Evolutionary conservation across 2,113 vertebrate genomes (phyloP), one percentile per base, ranked within the genome.

Genomic region (Oophaga pumilio): DNA sequence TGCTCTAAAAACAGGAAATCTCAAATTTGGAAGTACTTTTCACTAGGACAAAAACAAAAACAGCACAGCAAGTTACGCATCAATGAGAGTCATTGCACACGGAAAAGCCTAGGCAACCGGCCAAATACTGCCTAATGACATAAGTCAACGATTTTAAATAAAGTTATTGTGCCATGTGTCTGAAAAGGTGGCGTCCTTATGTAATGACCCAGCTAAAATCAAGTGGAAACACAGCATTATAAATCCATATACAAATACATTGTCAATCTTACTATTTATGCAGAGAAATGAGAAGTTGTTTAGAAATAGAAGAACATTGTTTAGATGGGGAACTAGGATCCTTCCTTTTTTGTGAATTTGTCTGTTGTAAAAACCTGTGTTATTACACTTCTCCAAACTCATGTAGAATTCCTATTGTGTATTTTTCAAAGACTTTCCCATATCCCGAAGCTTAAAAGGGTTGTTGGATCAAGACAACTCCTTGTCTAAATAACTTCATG

Each of bases 111-210:
- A 52, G 86, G 79, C 77, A 73, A 13, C 20, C n/a, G n/a, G 86
- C 79, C 86, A 88, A 88, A 88, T 88, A 69, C 80, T 50, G 59
- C n/a, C n/a, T 66, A 83, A 76, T 76, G 78, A 83, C 86, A 66
- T 76, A 74, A 76, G 59, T 28, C 18, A 60, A 71, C 73, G 56
- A 64, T 60, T 87, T 82, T 62, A 87, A 50, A 64, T 83, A 66
- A 83, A 83, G 24, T 62, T 20, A 64, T 53, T 88, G 64, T 81
- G 62, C 66, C 73, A 49, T 81, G 49, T 15, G 18, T 22, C 20
- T 50, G 59, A 64, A 60, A 82, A 82, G 26, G 43, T 24, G 60
- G 12, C 2, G 1, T 50, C 11, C 26, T 9, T n/a, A 2, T 49
- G 20, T 2, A 82, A n/a, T 64, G 33, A 59, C 7, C 59, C 9